Conservation (phyloP, 2,888 invertebrate genomes). For the Drosophila neonasuta region DNA sequence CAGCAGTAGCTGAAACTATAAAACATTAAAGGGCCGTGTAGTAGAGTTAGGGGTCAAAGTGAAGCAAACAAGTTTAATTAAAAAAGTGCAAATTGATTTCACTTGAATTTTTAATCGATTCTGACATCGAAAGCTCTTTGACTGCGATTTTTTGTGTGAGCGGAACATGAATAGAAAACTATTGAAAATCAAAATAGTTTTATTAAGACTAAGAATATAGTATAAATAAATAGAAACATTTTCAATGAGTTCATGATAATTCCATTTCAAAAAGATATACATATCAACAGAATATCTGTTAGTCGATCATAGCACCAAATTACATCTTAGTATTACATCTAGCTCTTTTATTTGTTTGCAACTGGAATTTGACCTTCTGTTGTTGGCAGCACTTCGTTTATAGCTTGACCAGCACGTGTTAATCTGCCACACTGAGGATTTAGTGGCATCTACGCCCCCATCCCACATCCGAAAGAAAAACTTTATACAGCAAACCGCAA, state of each 20-base stretch:
- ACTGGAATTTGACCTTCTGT: slow-evolving; percentile 61
- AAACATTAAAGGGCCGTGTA: slow-evolving; percentile 1
- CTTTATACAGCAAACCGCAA: slow-evolving; percentile 46
- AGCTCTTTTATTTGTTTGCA: slow-evolving; percentile 31
- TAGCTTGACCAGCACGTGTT: slow-evolving; percentile 65
- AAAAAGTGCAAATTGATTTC: slow-evolving; percentile 55
- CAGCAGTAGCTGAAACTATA: slow-evolving; percentile 9
- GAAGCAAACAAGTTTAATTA: slow-evolving; percentile 48
- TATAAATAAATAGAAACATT: too few relatives aligned
- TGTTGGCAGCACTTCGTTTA: slow-evolving; percentile 31
- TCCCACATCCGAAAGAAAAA: slow-evolving; percentile 18
- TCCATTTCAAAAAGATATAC: too few relatives aligned
- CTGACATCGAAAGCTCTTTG: slow-evolving; percentile 1
- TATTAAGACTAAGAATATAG: neutral
- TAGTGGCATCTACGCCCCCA: slow-evolving; percentile 42
- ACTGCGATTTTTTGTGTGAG: neutral
- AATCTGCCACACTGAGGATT: slow-evolving; percentile 72
- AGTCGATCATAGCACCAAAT: neutral
- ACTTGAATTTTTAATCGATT: slow-evolving; percentile 28
- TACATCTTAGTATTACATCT: slow-evolving; percentile 7
- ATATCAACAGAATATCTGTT: neutral
- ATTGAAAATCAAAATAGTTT: neutral
- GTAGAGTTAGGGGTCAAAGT: neutral
- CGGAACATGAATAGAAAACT: neutral
- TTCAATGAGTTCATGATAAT: too few relatives aligned